Percentiles rank a stretch among this genome's conserved stretches.
These are phyloP conservation scores for Scelioninae gen. 1 DNA, from an alignment of 2,888 invertebrate species.

Conservation along the genomic window DNA sequence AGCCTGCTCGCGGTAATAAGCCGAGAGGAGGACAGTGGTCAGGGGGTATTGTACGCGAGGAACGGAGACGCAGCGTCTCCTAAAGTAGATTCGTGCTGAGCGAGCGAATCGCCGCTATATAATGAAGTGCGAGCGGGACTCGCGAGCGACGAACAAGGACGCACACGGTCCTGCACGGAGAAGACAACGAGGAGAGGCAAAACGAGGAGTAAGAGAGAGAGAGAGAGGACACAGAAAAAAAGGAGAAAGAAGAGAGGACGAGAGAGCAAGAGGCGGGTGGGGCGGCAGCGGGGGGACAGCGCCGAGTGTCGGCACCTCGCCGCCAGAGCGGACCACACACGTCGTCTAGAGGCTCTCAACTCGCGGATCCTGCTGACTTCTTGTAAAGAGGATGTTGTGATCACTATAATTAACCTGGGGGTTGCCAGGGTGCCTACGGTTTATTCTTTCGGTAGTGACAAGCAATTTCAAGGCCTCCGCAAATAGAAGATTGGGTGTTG, in stretches of 20 bases:
- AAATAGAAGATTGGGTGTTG: no score
- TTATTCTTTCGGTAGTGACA: no score
- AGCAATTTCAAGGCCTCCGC: no score
- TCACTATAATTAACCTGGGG: no score
- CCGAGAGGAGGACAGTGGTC: constrained; percentile 72
- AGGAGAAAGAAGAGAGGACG: constrained; percentile 67
- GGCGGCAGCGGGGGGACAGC: no score
- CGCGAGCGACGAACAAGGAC: constrained; percentile 73
- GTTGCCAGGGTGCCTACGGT: no score
- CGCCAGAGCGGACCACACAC: no score
- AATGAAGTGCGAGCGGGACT: constrained; percentile 81
- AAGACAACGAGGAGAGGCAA: constrained; percentile 73
- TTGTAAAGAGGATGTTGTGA: no score
- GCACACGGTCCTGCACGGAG: constrained; percentile 50
- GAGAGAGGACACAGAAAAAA: constrained; percentile 67
- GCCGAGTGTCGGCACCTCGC: no score
- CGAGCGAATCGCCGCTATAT: constrained; percentile 78
- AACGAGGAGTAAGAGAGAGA: constrained; percentile 73
- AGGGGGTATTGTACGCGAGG: constrained; percentile 69
- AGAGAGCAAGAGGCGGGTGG: constrained; percentile 69
- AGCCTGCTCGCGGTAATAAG: constrained; percentile 80
- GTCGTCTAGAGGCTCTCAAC: no score
- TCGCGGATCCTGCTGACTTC: no score
- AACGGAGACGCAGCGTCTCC: constrained; percentile 74
- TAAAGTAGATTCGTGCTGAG: constrained; percentile 82